A percentile compares a stretch with the other conserved stretches of the same genome.
Conservation (phyloP, 2,797 vertebrate species). For the Peromyscus nudipes region DNA sequence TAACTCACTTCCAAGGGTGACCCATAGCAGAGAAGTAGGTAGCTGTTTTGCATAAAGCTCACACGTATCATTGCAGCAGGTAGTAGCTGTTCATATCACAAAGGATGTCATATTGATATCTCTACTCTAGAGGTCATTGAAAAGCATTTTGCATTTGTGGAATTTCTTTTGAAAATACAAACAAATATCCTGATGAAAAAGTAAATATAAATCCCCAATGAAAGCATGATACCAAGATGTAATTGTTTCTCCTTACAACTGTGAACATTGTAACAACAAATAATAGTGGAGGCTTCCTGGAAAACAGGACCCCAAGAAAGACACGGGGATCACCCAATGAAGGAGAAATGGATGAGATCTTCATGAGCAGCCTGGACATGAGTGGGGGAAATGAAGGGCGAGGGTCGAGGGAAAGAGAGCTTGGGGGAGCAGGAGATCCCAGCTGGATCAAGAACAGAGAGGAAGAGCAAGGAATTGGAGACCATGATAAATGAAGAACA, state of each 20-base stretch:
- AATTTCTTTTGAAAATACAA: neutral
- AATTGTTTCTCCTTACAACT: neutral
- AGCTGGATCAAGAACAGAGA: too few relatives aligned
- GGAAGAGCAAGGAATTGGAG: too few relatives aligned
- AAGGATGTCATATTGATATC: neutral
- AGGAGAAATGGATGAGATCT: too few relatives aligned
- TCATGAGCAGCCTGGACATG: too few relatives aligned
- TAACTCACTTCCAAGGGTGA: neutral
- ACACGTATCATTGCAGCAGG: neutral
- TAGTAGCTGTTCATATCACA: neutral
- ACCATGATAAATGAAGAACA: too few relatives aligned
- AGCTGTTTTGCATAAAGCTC: neutral
- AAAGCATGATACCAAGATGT: neutral
- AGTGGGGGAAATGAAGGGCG: too few relatives aligned
- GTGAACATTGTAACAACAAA: neutral
- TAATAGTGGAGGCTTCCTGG: neutral
- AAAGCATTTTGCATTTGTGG: neutral
- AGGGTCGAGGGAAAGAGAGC: too few relatives aligned
- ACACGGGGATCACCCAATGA: too few relatives aligned
- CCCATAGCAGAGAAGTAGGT: too few relatives aligned
- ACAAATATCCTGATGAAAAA: neutral
- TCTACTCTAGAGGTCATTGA: neutral
- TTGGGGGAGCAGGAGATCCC: too few relatives aligned
- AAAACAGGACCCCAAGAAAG: too few relatives aligned
- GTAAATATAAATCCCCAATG: neutral